These are phyloP conservation scores for Zelleria hepariella DNA, from an alignment of 2,888 invertebrate species.

Conservation along the genomic window DNA sequence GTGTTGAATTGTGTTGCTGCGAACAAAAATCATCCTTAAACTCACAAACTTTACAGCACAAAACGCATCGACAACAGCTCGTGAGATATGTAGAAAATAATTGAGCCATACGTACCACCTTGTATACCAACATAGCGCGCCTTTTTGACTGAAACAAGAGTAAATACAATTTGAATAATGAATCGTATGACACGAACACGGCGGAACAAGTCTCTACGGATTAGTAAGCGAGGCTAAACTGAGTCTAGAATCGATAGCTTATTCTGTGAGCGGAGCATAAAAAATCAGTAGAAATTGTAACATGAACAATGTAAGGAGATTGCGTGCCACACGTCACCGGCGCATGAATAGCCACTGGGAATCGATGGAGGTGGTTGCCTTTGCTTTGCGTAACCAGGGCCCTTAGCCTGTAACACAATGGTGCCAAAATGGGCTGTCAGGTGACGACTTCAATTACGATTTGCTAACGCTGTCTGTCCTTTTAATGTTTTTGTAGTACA, in stretches of 20 bases:
- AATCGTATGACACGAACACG: conserved; percentile 1
- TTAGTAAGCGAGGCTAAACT: conserved; percentile 4
- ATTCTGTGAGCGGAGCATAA: not conserved
- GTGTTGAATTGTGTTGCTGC: conserved; percentile 93
- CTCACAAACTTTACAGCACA: conserved; percentile 4
- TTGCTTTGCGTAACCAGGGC: conserved; percentile 1
- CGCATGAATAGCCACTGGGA: conserved; percentile 30
- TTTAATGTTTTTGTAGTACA: no score
- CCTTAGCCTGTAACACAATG: no score
- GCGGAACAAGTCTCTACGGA: not conserved
- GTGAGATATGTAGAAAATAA: conserved; percentile 5
- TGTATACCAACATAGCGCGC: conserved; percentile 88
- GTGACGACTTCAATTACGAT: no score
- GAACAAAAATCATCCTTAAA: conserved; percentile 30
- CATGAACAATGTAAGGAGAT: conserved; percentile 15
- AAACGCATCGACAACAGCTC: not conserved
- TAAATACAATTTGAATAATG: not conserved
- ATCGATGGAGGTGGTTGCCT: conserved; percentile 23
- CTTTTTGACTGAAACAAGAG: conserved; percentile 86
- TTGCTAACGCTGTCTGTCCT: no score
- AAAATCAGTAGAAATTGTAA: not conserved
- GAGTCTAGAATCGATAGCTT: not conserved
- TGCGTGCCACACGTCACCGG: conserved; percentile 39
- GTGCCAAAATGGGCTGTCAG: no score
- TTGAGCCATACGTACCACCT: conserved; percentile 70